Evolutionary conservation across 1,140 invertebrate species (phyloP), one percentile per base, ranked within the genome.

Genomic region (Octopus sinensis): DNA sequence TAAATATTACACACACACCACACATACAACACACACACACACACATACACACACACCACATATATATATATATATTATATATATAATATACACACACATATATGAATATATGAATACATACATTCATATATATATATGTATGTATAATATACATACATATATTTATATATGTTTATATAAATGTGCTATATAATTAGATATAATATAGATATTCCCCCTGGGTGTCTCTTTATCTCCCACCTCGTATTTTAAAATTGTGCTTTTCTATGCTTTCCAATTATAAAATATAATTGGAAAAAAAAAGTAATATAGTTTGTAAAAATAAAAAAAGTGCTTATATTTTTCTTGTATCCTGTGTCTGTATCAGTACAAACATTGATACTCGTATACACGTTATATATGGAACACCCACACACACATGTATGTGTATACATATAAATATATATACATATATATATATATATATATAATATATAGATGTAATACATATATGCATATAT

Each of bases 51-150:
- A 62, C 17, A 62, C 17, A 17, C 56, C 17, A 62, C 56, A 62
- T 62, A 62, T 62, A 62, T 62, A 62, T 62, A 62, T 17, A 62
- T 62, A 62, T 62, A 62, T 62, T n/a, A n/a, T n/a, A n/a, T n/a
- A n/a, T n/a, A n/a, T n/a, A n/a, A 62, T 62, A 62, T 62, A 17
- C 56, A 17, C 17, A 62, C 56, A 62, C 3, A 62, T 62, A 62
- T 62, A 62, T 62, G 17, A 9, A 62, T 62, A 62, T 3, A 62
- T 62, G 17, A 10, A 62, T 62, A 17, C 56, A 17, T 62, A 62
- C 56, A 62, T 62, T 10, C 17, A 62, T 62, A 62, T 62, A 62
- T 17, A 62, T 62, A 62, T 62, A 62, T 62, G 17, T 62, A 17
- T 17, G 3, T 62, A 62, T 17, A 43, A 62, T 62, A 62, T 62